A percentile compares a stretch with the other conserved stretches of the same genome.
Conservation (phyloP, 64 coral and sea anemone genomes). For the Anthopleura sola region DNA sequence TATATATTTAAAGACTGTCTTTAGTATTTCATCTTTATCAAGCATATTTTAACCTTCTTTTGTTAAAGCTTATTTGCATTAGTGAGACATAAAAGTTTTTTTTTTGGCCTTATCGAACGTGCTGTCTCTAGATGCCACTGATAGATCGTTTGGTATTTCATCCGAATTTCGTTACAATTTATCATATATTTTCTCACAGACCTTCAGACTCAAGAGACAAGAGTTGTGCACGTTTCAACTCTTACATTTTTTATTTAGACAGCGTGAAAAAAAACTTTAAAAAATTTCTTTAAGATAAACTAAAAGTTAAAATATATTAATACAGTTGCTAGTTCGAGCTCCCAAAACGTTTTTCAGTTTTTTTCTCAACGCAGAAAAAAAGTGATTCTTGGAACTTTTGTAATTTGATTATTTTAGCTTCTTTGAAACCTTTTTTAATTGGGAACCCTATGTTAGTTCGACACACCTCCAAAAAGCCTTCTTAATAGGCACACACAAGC, state of each 20-base stretch:
- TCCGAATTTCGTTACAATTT: not conserved
- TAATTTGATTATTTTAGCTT: not conserved
- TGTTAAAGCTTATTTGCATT: not conserved
- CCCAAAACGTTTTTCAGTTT: no score
- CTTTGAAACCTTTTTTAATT: conserved; percentile 14
- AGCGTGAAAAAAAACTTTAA: not conserved
- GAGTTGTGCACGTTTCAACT: no score
- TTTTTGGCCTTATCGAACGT: not conserved
- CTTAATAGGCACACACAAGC: not conserved
- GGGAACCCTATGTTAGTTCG: conserved; percentile 11
- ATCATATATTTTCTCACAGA: no score
- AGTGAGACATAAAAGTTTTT: not conserved
- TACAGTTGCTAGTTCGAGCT: no score
- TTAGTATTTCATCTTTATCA: not conserved
- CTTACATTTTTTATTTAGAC: not conserved
- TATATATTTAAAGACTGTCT: not conserved
- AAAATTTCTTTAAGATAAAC: no score
- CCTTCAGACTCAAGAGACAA: no score
- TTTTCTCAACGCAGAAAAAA: no score
- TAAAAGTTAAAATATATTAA: no score
- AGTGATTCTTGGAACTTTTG: not conserved
- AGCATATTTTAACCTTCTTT: not conserved
- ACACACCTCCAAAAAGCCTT: not conserved
- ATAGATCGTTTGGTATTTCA: not conserved
- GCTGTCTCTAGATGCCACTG: not conserved